These are phyloP conservation scores for Syngnathus typhle DNA, from an alignment of 2,113 vertebrate species.

Conservation along the genomic window DNA sequence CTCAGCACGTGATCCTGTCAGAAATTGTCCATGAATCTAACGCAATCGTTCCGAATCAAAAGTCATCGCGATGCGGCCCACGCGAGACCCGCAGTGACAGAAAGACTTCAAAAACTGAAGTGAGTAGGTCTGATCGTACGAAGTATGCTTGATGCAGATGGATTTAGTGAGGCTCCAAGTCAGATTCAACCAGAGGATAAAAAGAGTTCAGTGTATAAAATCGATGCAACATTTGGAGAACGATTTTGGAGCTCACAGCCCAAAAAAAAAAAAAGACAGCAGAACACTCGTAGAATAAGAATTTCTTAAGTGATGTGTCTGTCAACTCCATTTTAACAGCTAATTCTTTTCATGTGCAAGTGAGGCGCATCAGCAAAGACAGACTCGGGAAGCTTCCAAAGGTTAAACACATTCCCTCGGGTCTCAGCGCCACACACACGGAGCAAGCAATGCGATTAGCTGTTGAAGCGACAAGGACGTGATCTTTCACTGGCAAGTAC, in stretches of 20 bases:
- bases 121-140: not conserved
- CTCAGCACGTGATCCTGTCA: not conserved
- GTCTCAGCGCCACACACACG: not conserved
- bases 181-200: not conserved
- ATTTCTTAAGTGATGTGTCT: not conserved
- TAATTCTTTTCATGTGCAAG: no score
- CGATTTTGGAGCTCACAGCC: not conserved
- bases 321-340: no score
- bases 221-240: not conserved
- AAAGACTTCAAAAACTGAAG: not conserved
- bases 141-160: not conserved
- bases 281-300: not conserved
- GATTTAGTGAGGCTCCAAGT: not conserved
- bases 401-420: conserved; percentile 6
- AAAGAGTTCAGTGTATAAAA: not conserved
- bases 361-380: no score
- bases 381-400: not conserved
- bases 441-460: conserved; percentile 2
- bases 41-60: not conserved
- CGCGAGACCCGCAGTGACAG: not conserved
- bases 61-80: not conserved
- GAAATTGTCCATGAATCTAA: not conserved
- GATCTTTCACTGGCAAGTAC: not conserved
- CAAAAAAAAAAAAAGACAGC: not conserved
- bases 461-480: not conserved